Base-by-base conservation (phyloP, 2,797 vertebrate species). In the Alauda arvensis region DNA sequence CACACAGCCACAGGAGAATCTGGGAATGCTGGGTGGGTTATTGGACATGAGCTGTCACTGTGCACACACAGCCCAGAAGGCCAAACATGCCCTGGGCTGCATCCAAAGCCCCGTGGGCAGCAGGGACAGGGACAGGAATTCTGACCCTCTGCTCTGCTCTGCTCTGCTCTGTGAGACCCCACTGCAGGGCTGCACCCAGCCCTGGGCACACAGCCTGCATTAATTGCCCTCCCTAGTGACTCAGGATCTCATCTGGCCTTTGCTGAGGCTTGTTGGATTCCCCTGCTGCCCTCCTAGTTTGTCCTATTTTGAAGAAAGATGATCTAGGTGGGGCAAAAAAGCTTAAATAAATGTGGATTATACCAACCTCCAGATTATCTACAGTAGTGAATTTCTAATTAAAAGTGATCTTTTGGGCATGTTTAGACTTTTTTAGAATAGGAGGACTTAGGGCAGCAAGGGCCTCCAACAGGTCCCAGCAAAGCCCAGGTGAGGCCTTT, bases 391-490 rank as follows among this genome's bases (percentile, higher is more conserved):
- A 48, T 43, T 51, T 60, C 33, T 56, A 55, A 31, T 77, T 46
- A 5, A n/a, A 79, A 67, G 19, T 23, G 2, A 18, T 25, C 55
- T 59, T 70, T 46, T 20, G 1, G 12, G 24, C 6, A 23, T 25
- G 34, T 67, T 25, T 40, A 34, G n/a, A 25, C 18, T n/a, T 46
- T 60, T 37, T 55, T 46, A 55, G 18, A 63, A 29, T 49, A 29
- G 18, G 12, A 29, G 4, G 5, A 57, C 16, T 9, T 48, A 63
- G 19, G 7, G n/a, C 19, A 76, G 55, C 14, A 66, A 10, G 12
- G 16, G 9, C 25, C 18, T 61, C 53, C 31, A 78, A 1, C 0
- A 0, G 5, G 18, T n/a, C 40, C 23, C 24, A 67, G 34, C 21
- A 81, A 68, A 59, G 33, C 48, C 20, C 3, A 3, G 8, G 5